Percentiles rank a stretch among this genome's conserved stretches.
These are phyloP conservation scores for Peromyscus aztecus DNA, from an alignment of 2,797 vertebrate genomes.

Conservation along the genomic window DNA sequence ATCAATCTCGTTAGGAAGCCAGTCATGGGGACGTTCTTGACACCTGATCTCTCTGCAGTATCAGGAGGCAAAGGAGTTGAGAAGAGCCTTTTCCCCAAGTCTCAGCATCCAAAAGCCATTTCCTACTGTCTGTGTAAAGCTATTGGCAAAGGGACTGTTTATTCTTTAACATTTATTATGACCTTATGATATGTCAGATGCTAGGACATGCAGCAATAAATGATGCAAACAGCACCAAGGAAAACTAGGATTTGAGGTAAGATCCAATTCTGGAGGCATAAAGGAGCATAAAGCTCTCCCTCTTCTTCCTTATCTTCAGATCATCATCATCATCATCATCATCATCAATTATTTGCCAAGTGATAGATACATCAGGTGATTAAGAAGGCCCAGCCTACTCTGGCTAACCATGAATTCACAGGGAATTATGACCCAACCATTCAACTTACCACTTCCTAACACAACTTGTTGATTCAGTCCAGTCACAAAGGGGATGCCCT, in stretches of 20 bases:
- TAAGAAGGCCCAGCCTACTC: background rate
- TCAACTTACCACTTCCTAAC: background rate
- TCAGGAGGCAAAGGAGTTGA: background rate
- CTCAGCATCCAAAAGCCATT: background rate
- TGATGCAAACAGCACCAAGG: accelerated
- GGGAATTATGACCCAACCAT: background rate
- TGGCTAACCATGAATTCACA: background rate
- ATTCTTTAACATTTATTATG: background rate
- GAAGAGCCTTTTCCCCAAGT: background rate
- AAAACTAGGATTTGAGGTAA: background rate
- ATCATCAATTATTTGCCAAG: background rate
- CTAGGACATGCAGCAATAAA: background rate
- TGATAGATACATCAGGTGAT: background rate
- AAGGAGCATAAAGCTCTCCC: background rate
- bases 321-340: background rate
- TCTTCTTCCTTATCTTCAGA: background rate
- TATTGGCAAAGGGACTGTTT: background rate
- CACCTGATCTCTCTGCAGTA: background rate
- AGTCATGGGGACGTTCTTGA: background rate
- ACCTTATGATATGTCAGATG: background rate
- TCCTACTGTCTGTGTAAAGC: background rate
- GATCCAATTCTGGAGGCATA: background rate
- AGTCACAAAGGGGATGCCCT: background rate
- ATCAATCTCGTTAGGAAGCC: background rate
- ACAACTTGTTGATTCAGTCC: background rate